These are phyloP conservation scores for Pegoplata infirma DNA, from an alignment of 2,888 invertebrate genomes.

Conservation along the genomic window DNA sequence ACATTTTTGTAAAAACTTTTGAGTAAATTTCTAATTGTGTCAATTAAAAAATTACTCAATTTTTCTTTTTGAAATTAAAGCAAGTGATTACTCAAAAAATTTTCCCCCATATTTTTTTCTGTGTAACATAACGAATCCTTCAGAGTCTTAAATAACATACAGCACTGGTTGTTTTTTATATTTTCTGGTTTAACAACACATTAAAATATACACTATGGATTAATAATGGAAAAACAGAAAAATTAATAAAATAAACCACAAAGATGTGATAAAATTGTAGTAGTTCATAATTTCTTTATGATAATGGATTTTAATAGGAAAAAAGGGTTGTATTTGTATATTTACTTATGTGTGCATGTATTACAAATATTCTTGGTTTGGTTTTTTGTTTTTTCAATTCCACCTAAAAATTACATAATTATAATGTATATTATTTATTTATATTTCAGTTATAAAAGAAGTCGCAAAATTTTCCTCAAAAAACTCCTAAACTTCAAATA, in stretches of 20 bases:
- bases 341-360: background rate
- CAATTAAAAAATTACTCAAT: no score
- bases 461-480: background rate
- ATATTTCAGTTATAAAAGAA: conserved; percentile 20
- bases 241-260: conserved; percentile 4
- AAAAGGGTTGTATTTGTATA: background rate
- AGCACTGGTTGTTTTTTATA: no score
- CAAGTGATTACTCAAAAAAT: no score
- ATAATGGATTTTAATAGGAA: background rate
- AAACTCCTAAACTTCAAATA: background rate
- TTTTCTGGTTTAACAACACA: no score
- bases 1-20: no score
- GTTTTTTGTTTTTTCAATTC: background rate
- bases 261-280: conserved; percentile 2
- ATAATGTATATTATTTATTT: background rate
- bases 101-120: no score
- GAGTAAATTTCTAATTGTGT: no score
- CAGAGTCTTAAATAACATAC: no score
- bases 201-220: background rate
- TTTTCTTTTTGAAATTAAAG: no score
- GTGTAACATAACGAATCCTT: no score
- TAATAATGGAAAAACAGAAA: background rate
- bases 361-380: background rate
- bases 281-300: no score
- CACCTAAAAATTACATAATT: background rate